These are phyloP conservation scores for Polyodon spathula DNA, from an alignment of 2,113 vertebrate species.

Conservation along the genomic window DNA sequence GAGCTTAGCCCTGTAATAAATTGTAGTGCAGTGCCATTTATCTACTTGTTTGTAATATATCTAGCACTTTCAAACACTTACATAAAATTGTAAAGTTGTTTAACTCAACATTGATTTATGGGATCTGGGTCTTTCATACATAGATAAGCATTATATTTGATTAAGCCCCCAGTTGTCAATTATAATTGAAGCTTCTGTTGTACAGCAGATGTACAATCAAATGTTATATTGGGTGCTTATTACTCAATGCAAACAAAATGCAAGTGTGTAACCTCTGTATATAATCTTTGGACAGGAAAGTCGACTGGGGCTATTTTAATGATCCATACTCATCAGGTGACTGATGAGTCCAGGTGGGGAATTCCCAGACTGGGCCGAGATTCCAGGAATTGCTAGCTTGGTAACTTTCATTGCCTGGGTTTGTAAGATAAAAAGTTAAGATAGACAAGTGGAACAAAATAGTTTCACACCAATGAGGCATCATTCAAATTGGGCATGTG, in stretches of 20 bases:
- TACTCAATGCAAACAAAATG: not conserved
- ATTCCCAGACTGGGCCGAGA: no score
- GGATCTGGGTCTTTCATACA: not conserved
- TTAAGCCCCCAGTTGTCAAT: not conserved
- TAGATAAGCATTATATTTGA: not conserved
- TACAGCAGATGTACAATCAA: not conserved
- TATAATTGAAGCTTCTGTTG: not conserved
- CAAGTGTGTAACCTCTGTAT: not conserved
- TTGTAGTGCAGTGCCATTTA: not conserved
- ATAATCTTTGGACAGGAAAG: not conserved
- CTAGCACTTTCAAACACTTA: not conserved
- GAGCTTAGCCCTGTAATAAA: conserved; percentile 2
- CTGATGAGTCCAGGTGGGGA: no score
- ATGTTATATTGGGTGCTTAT: not conserved
- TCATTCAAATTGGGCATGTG: no score
- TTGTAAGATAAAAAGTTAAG: no score
- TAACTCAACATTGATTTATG: not conserved
- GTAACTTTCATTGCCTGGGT: no score
- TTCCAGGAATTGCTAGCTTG: no score
- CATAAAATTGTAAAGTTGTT: not conserved
- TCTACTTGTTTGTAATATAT: not conserved
- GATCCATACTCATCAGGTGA: no score
- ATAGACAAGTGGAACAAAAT: no score
- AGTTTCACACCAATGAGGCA: no score
- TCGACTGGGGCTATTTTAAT: not conserved